Evolutionary conservation across 1,140 invertebrate species (phyloP).

Genomic region (Dufourea novaeangliae): DNA sequence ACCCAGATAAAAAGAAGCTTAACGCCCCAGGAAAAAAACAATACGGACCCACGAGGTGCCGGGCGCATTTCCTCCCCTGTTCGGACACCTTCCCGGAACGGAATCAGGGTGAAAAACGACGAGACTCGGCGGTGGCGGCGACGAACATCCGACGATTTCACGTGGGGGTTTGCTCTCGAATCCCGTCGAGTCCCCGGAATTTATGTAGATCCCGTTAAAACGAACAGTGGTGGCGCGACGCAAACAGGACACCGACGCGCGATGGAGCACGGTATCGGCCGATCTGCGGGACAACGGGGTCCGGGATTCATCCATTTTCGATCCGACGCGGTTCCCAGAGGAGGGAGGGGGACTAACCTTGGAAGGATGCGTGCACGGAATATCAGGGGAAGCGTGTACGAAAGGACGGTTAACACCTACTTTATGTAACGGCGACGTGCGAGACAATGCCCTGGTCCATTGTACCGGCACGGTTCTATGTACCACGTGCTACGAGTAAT

Average conservation of each 20-base stretch:
- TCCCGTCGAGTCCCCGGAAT: too few species aligned
- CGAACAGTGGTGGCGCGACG: not conserved
- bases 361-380: constrained; percentile 26
- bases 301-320: not conserved
- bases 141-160: not conserved
- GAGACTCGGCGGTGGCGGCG: not conserved
- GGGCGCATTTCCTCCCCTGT: too few species aligned
- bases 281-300: not conserved
- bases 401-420: constrained; percentile 54
- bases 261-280: not conserved
- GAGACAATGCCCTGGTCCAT: constrained; percentile 52
- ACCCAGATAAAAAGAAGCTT: not conserved
- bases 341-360: constrained; percentile 8
- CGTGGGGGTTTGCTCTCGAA: too few species aligned
- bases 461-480: constrained; percentile 42
- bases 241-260: not conserved
- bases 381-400: constrained; percentile 27
- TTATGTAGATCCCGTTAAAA: constrained; percentile 18
- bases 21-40: not conserved
- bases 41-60: not conserved
- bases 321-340: not conserved
- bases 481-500: constrained; percentile 56
- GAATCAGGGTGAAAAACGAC: not conserved
- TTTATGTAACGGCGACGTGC: constrained; percentile 52
- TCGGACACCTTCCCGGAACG: too few species aligned